phyloP scores from a whole-genome alignment of 1,140 invertebrate genomes.

The Dendroctonus valens region DNA sequence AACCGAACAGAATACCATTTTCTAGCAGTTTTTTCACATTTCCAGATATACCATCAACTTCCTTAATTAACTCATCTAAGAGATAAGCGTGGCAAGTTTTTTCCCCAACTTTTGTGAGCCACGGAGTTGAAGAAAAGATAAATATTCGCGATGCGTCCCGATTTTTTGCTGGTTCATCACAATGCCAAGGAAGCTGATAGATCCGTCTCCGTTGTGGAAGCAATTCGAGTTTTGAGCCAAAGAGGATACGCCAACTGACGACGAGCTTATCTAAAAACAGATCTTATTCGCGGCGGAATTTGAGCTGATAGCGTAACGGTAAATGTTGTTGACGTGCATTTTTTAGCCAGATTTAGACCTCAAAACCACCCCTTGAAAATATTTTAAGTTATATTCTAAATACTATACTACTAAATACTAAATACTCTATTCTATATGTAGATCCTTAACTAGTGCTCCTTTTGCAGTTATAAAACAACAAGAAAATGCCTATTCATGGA shows the following conservation, averaged over 20 bases:
- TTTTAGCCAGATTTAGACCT: not conserved
- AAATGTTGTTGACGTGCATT: constrained; percentile 7
- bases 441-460: too few species aligned
- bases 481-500: too few species aligned
- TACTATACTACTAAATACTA: too few species aligned
- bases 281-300: constrained; percentile 9
- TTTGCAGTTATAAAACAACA: too few species aligned
- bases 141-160: constrained; percentile 11
- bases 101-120: not conserved
- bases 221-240: constrained; percentile 17
- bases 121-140: constrained; percentile 8
- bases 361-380: too few species aligned
- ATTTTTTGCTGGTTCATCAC: constrained; percentile 16
- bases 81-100: not conserved
- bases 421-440: too few species aligned
- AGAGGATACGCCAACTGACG: constrained; percentile 16
- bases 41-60: not conserved
- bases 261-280: constrained; percentile 19
- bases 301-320: constrained; percentile 5
- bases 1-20: not conserved
- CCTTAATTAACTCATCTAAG: not conserved
- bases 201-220: constrained; percentile 24
- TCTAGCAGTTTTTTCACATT: not conserved
- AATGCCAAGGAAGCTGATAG: constrained; percentile 24
- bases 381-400: too few species aligned